Percentiles rank a stretch among this genome's conserved stretches.
These are phyloP conservation scores for Theretra japonica DNA, from an alignment of 2,888 invertebrate species.

Conservation along the genomic window DNA sequence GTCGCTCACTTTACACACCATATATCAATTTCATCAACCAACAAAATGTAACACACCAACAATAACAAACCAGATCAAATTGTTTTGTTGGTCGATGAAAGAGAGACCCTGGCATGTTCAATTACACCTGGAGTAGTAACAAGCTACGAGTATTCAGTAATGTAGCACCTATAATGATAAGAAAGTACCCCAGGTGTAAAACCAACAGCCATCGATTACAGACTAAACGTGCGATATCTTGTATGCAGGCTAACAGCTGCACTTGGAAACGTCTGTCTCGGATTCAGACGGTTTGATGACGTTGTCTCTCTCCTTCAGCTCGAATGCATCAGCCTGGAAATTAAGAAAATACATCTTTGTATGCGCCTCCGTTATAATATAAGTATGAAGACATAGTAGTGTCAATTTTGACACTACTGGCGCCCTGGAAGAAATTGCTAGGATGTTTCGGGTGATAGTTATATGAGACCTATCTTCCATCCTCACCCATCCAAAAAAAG, in stretches of 20 bases:
- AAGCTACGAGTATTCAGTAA: constrained; percentile 13
- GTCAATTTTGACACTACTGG: too few relatives aligned
- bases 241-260: constrained; percentile 70
- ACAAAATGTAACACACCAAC: constrained; percentile 19
- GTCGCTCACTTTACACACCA: constrained; percentile 17
- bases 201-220: constrained; percentile 1
- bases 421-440: too few relatives aligned
- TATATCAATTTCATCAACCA: constrained; percentile 11
- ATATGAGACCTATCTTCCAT: too few relatives aligned
- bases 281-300: constrained; percentile 80
- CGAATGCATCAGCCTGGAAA: constrained; percentile 81
- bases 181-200: not conserved
- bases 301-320: constrained; percentile 77
- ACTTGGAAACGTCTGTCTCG: constrained; percentile 79
- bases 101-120: not conserved
- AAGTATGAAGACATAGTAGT: not conserved
- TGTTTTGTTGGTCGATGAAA: constrained; percentile 20
- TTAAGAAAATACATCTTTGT: constrained; percentile 16
- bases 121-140: not conserved
- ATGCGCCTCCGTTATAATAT: not conserved
- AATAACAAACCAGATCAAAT: constrained; percentile 12
- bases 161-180: constrained; percentile 11
- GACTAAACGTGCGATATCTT: constrained; percentile 14
- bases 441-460: too few relatives aligned
- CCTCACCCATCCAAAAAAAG: too few relatives aligned